These are phyloP conservation scores for Cyclina sinensis DNA, from an alignment of 1,140 invertebrate genomes.

Conservation along the genomic window DNA sequence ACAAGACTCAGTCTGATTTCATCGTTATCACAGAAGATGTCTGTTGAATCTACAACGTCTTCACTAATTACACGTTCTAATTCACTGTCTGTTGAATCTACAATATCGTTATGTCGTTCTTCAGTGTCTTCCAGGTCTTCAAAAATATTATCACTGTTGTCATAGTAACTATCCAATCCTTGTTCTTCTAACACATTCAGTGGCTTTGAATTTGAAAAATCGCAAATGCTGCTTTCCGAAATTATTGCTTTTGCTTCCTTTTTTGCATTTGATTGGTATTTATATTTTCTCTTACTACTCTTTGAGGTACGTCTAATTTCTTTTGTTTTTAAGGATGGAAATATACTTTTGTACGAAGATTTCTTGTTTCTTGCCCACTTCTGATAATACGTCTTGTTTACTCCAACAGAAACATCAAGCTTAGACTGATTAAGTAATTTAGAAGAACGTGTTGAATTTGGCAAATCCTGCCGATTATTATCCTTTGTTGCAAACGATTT, in stretches of 20 bases:
- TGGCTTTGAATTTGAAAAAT: background rate
- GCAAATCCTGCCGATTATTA: background rate
- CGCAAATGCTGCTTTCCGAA: background rate
- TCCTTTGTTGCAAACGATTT: conserved; percentile 10
- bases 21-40: background rate
- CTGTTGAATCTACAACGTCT: background rate
- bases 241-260: background rate
- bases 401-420: background rate
- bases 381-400: conserved; percentile 25
- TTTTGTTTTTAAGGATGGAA: background rate
- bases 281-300: background rate
- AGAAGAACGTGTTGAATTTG: background rate
- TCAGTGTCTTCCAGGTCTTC: no score
- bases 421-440: background rate
- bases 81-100: no score
- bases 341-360: background rate
- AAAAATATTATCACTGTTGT: no score
- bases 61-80: background rate
- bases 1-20: background rate
- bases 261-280: background rate
- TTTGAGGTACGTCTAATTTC: background rate
- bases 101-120: no score
- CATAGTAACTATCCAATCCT: no score
- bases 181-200: background rate
- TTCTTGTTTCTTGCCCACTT: conserved; percentile 51